These are phyloP conservation scores for Thyatira batis DNA, from an alignment of 2,888 invertebrate species.

Conservation along the genomic window DNA sequence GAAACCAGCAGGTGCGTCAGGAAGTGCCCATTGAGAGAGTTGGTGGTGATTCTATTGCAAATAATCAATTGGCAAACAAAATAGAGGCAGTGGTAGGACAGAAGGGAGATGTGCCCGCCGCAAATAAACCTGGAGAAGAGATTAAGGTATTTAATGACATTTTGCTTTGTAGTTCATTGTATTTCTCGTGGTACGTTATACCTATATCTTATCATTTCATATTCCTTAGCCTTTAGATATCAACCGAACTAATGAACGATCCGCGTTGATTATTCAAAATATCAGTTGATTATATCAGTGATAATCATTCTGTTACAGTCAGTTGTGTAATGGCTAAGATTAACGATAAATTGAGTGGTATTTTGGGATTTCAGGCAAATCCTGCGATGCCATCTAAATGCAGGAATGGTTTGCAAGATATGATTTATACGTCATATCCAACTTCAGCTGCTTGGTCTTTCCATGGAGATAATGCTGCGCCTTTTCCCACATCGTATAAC, in stretches of 20 bases:
- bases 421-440: constrained; percentile 58
- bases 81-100: constrained; percentile 35
- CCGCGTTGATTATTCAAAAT: no score
- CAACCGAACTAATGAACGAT: no score
- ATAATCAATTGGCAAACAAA: constrained; percentile 36
- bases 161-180: background rate
- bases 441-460: constrained; percentile 67
- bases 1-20: constrained; percentile 21
- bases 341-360: no score
- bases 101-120: constrained; percentile 48
- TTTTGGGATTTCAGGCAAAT: constrained; percentile 23
- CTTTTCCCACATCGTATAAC: constrained; percentile 24
- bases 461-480: constrained; percentile 46
- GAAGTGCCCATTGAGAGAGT: constrained; percentile 53
- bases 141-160: background rate
- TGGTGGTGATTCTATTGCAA: constrained; percentile 58
- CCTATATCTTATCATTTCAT: no score
- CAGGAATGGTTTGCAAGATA: constrained; percentile 73
- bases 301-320: no score
- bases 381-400: constrained; percentile 28
- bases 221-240: background rate
- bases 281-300: no score
- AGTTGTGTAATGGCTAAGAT: no score
- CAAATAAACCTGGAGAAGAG: constrained; percentile 32
- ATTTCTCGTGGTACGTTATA: background rate